phyloP scores from a whole-genome alignment of 1,140 invertebrate species.

The Pemphigus obesinymphae region DNA sequence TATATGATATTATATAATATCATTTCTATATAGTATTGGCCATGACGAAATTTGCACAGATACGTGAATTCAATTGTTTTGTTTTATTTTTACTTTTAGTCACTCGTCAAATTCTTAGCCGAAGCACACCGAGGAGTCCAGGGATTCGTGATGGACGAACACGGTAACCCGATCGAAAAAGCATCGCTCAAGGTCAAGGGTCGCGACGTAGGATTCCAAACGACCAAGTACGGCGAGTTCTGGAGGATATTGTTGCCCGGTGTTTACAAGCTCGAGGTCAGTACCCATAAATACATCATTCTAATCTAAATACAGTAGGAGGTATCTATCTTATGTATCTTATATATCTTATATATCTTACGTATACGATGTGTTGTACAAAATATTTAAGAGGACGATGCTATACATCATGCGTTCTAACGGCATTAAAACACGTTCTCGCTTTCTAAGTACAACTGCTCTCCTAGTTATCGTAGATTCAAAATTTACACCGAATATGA shows the following conservation, averaged over 20 bases:
- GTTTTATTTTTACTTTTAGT: slow-evolving; percentile 53
- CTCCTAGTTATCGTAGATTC: too few relatives aligned
- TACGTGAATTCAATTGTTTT: not conserved
- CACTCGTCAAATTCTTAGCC: slow-evolving; percentile 78
- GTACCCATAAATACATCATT: not conserved
- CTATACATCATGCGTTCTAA: too few relatives aligned
- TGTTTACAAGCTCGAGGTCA: slow-evolving; percentile 69
- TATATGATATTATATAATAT: not conserved
- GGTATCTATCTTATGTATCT: too few relatives aligned
- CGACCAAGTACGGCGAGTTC: slow-evolving; percentile 88
- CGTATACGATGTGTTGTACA: too few relatives aligned
- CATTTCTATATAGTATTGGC: not conserved
- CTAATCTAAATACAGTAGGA: too few relatives aligned
- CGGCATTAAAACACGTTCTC: too few relatives aligned
- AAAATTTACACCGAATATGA: too few relatives aligned
- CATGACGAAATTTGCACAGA: not conserved
- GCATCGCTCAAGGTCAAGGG: slow-evolving; percentile 78
- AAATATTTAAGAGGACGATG: too few relatives aligned
- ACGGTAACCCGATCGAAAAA: slow-evolving; percentile 74
- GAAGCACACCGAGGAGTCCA: slow-evolving; percentile 80
- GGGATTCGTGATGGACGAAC: slow-evolving; percentile 78
- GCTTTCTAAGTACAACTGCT: too few relatives aligned
- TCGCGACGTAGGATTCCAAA: slow-evolving; percentile 80
- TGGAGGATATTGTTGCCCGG: slow-evolving; percentile 47
- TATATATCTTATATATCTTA: too few relatives aligned